These are phyloP conservation scores for Lepus oiostolus DNA, from an alignment of 2,797 vertebrate species.

Conservation along the genomic window DNA sequence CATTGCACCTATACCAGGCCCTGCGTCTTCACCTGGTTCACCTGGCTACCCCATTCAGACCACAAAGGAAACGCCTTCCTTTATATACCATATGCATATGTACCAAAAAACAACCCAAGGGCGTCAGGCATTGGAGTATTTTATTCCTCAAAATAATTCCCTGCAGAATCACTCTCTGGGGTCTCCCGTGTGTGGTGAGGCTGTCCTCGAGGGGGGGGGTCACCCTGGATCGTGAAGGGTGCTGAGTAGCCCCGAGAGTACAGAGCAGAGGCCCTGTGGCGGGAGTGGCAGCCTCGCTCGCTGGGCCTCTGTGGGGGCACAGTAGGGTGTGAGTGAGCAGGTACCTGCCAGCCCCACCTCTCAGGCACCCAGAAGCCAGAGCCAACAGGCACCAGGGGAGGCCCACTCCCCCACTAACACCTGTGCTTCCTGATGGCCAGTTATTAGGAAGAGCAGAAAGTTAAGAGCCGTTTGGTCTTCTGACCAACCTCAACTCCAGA, in stretches of 20 bases:
- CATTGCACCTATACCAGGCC: neutral
- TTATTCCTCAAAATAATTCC: neutral
- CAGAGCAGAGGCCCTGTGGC: neutral
- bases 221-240: no score
- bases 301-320: neutral
- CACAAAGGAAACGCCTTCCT: neutral
- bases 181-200: neutral
- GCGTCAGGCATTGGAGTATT: neutral
- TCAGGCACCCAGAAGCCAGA: neutral
- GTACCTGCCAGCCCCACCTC: no score
- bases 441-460: neutral
- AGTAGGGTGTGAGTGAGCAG: neutral
- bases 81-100: neutral
- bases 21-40: no score
- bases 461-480: neutral
- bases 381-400: neutral
- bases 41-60: neutral
- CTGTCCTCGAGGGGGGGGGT: neutral
- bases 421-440: neutral
- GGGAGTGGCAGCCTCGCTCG: no score
- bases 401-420: neutral
- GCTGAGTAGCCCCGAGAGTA: rapidly evolving
- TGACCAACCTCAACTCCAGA: neutral
- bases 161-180: no score
- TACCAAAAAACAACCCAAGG: neutral